These are phyloP conservation scores for Rhinopomastus cyanomelas DNA, from an alignment of 2,113 vertebrate genomes.

Conservation along the genomic window DNA sequence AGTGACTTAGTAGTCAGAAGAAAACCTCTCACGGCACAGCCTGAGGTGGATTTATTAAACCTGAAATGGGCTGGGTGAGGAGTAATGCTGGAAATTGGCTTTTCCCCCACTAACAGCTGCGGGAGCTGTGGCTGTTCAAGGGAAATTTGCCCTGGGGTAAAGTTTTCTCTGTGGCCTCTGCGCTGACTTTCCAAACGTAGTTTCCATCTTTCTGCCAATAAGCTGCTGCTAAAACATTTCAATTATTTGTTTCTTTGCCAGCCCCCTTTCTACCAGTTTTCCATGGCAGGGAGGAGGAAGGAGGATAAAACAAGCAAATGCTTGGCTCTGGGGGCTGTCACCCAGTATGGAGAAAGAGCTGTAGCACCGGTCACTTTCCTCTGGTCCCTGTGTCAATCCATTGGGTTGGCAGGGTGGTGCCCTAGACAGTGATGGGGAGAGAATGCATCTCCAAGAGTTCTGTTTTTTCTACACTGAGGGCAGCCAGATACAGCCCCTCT, in stretches of 20 bases:
- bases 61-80: not conserved
- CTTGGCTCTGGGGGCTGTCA: not conserved
- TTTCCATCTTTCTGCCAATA: constrained; percentile 27
- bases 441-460: not conserved
- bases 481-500: not conserved
- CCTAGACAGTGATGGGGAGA: not conserved
- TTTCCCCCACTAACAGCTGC: not conserved
- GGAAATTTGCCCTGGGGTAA: constrained; percentile 1
- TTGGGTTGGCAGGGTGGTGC: not conserved
- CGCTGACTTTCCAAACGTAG: not conserved
- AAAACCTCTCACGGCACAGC: not conserved
- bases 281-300: not conserved
- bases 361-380: not conserved
- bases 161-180: not conserved
- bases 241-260: not conserved
- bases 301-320: not conserved
- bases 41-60: not conserved
- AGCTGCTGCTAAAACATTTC: constrained; percentile 3
- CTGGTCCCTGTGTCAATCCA: not conserved
- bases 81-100: not conserved
- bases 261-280: not conserved
- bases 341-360: not conserved
- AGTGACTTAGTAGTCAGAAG: not conserved
- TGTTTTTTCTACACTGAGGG: not conserved
- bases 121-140: not conserved